Conservation (phyloP, 2,888 invertebrate genomes). For the Pyralis farinalis region DNA sequence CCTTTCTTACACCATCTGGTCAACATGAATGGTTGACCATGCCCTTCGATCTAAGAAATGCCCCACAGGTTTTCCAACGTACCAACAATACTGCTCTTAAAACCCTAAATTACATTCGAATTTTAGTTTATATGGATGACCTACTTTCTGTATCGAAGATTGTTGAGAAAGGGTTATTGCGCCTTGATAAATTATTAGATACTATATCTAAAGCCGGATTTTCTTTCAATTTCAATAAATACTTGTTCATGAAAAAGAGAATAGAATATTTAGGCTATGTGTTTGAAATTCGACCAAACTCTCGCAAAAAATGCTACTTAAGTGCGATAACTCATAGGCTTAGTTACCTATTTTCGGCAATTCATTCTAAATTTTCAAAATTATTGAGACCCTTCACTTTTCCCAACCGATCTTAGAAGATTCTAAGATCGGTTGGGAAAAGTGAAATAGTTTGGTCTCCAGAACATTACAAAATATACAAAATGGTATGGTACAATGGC, state of each 20-base stretch:
- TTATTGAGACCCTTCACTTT: slow-evolving; percentile 15
- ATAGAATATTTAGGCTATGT: slow-evolving; percentile 19
- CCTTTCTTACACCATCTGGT: slow-evolving; percentile 4
- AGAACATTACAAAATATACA: no score
- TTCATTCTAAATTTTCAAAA: slow-evolving; percentile 17
- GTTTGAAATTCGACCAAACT: slow-evolving; percentile 7
- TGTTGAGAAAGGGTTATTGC: neutral
- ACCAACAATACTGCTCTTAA: slow-evolving; percentile 9
- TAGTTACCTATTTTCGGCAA: slow-evolving; percentile 23
- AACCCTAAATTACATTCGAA: neutral
- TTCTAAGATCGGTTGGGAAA: slow-evolving; percentile 2
- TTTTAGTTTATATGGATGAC: no score
- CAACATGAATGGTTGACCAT: slow-evolving; percentile 11
- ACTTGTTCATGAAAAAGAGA: slow-evolving; percentile 13
- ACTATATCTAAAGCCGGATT: slow-evolving; percentile 15
- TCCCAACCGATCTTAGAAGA: no score
- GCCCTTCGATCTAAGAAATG: slow-evolving; percentile 14
- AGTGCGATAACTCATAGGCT: slow-evolving; percentile 23
- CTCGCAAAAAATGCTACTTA: slow-evolving; percentile 15
- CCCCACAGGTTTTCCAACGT: slow-evolving; percentile 14
- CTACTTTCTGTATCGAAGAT: neutral
- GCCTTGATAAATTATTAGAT: slow-evolving; percentile 5
- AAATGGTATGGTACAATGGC: no score
- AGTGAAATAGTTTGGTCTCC: no score
- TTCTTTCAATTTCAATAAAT: slow-evolving; percentile 20